Percentiles rank a stretch among this genome's conserved stretches.
Conservation (phyloP, 2,113 vertebrate genomes). For the Corythornis madagascariensis region DNA sequence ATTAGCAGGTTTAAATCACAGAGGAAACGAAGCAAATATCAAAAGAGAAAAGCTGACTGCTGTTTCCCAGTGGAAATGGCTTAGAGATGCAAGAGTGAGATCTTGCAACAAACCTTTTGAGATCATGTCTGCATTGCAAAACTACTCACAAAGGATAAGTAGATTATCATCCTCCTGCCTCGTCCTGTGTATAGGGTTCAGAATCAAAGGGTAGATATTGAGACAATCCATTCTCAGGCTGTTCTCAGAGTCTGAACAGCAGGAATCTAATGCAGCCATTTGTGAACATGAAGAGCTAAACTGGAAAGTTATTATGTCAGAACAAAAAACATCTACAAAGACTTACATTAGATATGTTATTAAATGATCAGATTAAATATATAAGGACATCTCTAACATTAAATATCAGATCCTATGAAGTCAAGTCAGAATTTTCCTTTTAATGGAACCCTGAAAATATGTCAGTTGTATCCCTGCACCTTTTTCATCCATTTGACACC, state of each 20-base stretch:
- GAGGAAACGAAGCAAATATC: constrained; percentile 56
- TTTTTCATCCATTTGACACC: background rate
- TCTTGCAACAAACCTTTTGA: constrained; percentile 17
- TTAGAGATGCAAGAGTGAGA: constrained; percentile 12
- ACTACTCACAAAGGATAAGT: background rate
- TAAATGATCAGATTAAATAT: background rate
- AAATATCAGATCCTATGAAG: background rate
- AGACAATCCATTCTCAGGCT: background rate
- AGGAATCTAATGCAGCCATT: background rate
- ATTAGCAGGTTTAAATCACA: constrained; percentile 39
- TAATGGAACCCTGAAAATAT: background rate
- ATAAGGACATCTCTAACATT: background rate
- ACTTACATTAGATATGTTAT: background rate
- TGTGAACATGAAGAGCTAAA: background rate
- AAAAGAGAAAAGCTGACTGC: constrained; percentile 14
- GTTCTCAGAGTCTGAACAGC: background rate
- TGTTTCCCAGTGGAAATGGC: constrained; percentile 12
- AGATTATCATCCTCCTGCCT: background rate
- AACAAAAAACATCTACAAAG: background rate
- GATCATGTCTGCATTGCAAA: constrained; percentile 7
- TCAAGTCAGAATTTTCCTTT: background rate
- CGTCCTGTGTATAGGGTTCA: background rate
- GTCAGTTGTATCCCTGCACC: background rate
- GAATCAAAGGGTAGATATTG: background rate
- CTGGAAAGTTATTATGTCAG: background rate